Evolutionary conservation across 1,140 invertebrate genomes (phyloP).

Genomic region (Anadara kagoshimensis): DNA sequence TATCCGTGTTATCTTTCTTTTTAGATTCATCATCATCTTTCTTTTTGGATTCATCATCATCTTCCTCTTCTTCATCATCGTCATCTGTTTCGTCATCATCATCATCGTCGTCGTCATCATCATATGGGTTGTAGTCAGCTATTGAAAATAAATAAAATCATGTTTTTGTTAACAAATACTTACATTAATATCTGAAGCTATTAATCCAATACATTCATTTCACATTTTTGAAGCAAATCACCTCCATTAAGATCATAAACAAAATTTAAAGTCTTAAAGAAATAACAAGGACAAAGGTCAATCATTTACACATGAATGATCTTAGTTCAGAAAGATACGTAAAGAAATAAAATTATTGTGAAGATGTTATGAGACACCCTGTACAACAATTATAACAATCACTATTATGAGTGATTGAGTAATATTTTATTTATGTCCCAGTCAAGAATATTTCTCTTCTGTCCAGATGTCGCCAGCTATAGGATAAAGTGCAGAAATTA

Average conservation of each 20-base stretch:
- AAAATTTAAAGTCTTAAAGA: neutral
- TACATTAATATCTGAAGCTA: neutral
- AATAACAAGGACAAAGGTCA: too few relatives aligned
- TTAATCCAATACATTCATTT: neutral
- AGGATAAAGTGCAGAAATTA: too few relatives aligned
- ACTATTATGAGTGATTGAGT: too few relatives aligned
- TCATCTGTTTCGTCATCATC: conserved; percentile 43
- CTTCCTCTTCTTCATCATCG: conserved; percentile 44
- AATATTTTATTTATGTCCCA: too few relatives aligned
- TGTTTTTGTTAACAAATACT: neutral
- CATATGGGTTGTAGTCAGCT: neutral
- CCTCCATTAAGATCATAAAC: neutral
- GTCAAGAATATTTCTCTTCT: too few relatives aligned
- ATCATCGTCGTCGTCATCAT: conserved; percentile 32
- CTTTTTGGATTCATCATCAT: conserved; percentile 29
- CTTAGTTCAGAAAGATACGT: too few relatives aligned
- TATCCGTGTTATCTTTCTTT: neutral
- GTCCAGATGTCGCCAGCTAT: too few relatives aligned
- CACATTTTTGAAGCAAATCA: neutral
- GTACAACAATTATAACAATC: too few relatives aligned
- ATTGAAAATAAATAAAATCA: neutral
- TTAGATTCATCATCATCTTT: conserved; percentile 12
- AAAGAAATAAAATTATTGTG: too few relatives aligned
- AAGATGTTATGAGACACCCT: too few relatives aligned
- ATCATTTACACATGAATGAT: too few relatives aligned